phyloP scores from a whole-genome alignment of 2,888 invertebrate species.

The Cephus pygmeus region DNA sequence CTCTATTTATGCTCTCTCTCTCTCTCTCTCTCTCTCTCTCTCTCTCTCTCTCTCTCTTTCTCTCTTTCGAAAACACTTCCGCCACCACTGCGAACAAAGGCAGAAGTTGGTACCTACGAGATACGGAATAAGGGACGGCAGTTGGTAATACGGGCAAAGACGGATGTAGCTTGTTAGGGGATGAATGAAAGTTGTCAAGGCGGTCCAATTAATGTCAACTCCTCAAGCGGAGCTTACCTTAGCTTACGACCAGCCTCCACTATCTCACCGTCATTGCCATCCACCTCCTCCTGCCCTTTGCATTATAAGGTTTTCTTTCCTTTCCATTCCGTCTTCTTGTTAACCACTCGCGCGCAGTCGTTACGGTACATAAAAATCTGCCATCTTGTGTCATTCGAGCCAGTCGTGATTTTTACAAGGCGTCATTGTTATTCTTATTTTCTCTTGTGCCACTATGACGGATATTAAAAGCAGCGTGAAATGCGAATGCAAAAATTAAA shows the following conservation, averaged over 20 bases:
- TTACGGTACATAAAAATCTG: too few relatives aligned
- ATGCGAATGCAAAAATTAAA: too few relatives aligned
- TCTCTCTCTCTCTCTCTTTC: not conserved
- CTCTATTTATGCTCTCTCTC: not conserved
- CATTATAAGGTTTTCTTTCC: slow-evolving; percentile 40
- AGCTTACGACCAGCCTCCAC: slow-evolving; percentile 49
- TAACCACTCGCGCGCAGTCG: too few relatives aligned
- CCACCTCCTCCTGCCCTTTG: slow-evolving; percentile 2
- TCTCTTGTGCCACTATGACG: not conserved
- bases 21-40: too few relatives aligned
- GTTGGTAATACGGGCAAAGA: slow-evolving; percentile 54
- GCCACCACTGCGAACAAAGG: too few relatives aligned
- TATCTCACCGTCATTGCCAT: slow-evolving; percentile 1
- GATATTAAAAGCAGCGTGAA: too few relatives aligned
- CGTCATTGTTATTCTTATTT: not conserved
- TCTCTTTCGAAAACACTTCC: not conserved
- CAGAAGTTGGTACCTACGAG: too few relatives aligned
- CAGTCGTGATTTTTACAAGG: too few relatives aligned
- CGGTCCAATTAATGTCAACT: slow-evolving; percentile 66
- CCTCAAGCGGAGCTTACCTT: slow-evolving; percentile 58
- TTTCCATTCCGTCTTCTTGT: too few relatives aligned
- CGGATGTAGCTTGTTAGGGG: slow-evolving; percentile 64
- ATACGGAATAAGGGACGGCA: slow-evolving; percentile 28
- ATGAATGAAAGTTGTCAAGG: slow-evolving; percentile 65
- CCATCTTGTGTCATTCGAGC: slow-evolving; percentile 6